Evolutionary conservation across 1,140 invertebrate species (phyloP), one percentile per base, ranked within the genome.

Genomic region (Elymnias hypermnestra): DNA sequence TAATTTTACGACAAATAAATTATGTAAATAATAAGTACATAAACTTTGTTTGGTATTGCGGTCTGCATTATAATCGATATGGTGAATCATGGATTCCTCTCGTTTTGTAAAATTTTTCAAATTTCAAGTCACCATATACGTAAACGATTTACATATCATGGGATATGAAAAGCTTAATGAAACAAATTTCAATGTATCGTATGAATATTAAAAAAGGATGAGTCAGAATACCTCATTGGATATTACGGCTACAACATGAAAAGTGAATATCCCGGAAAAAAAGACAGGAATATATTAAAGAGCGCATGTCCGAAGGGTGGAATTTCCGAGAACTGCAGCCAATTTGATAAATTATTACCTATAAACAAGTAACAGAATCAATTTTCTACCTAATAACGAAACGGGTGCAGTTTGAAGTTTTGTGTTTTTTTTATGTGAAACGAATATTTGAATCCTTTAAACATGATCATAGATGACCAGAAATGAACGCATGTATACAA

Each of bases 1-100:
- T 8, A 13, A 29, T 40, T 39, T 39, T 25, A 40, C 22, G 38
- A 40, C 23, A n/a, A 40, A 40, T 40, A 26, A 26, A 40, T 40
- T 40, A 17, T 28, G n/a, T 5, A 28, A 9, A 17, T 17, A n/a
- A 21, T 5, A 28, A 14, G 21, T 39, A 13, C 22, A 26, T 18
- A 40, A 37, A 37, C 17, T 29, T 13, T 8, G 9, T 12, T 21
- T 36, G 5, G 2, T 7, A 8, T 13, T 28, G 22, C 15, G 26
- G 18, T 5, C 22, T 15, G 23, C 22, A 26, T 40, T 25, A 15
- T 40, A 25, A 28, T 19, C 5, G n/a, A 10, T 29, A 15, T 14
- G 13, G 6, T 8, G 29, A 33, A 9, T 38, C 5, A 38, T 17
- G 14, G 12, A 33, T 13, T 33, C 14, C 1, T 33, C 14, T 33